These are phyloP conservation scores for Linurgus olivaceus DNA, from an alignment of 2,797 vertebrate species.

Conservation along the genomic window DNA sequence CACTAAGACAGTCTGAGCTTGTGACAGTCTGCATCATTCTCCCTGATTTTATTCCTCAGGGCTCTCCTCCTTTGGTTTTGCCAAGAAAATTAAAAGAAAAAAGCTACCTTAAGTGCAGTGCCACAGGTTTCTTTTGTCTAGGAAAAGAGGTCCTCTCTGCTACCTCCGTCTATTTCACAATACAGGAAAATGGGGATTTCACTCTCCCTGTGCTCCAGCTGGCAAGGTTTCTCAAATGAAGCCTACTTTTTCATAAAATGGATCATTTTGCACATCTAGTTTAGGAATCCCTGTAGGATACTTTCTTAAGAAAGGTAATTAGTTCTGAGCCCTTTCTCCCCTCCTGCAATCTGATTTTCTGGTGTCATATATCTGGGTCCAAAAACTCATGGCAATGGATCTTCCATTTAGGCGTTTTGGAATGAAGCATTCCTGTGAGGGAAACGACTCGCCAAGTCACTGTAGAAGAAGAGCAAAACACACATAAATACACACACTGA, in stretches of 20 bases:
- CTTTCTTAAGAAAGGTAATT: neutral
- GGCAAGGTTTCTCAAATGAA: neutral
- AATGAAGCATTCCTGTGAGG: neutral
- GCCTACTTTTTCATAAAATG: neutral
- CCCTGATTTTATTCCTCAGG: neutral
- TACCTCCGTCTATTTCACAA: neutral
- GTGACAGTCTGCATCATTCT: neutral
- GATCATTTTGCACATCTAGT: neutral
- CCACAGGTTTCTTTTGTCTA: neutral
- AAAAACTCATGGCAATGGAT: neutral
- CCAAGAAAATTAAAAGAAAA: neutral
- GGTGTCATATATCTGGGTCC: neutral
- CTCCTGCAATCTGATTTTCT: neutral
- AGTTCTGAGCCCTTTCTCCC: neutral
- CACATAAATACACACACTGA: neutral
- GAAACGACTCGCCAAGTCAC: neutral
- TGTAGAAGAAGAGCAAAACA: neutral
- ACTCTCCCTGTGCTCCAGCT: neutral
- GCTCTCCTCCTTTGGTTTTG: neutral
- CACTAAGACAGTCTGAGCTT: neutral
- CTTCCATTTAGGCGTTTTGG: neutral
- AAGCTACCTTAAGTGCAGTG: neutral
- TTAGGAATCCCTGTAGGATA: neutral
- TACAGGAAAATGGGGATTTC: neutral
- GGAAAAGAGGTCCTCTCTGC: neutral